A percentile compares a stretch with the other conserved stretches of the same genome.
Conservation (phyloP, 2,888 invertebrate species). For the Habroteleia sp. region DNA sequence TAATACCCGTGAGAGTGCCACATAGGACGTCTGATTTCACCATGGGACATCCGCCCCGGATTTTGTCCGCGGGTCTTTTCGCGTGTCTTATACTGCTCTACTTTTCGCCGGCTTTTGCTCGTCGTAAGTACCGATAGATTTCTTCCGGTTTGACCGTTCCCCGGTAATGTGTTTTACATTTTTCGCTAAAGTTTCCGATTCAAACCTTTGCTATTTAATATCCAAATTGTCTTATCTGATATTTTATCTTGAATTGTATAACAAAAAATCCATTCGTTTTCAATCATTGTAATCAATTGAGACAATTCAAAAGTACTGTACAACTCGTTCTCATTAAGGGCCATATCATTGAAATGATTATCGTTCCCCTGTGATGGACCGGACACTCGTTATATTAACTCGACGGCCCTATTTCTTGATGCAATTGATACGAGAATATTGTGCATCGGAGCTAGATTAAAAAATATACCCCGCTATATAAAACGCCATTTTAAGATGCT, state of each 20-base stretch:
- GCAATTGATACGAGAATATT: slow-evolving; percentile 65
- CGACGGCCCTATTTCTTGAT: slow-evolving; percentile 71
- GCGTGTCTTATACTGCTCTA: slow-evolving; percentile 70
- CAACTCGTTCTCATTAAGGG: slow-evolving; percentile 39
- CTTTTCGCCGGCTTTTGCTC: slow-evolving; percentile 67
- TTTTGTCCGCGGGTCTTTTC: slow-evolving; percentile 72
- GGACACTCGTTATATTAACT: slow-evolving; percentile 80
- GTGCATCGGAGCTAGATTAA: no score
- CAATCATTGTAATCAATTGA: slow-evolving; percentile 9
- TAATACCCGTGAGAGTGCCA: slow-evolving; percentile 68
- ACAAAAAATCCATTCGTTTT: slow-evolving; percentile 1
- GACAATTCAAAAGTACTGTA: slow-evolving; percentile 14
- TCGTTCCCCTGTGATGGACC: slow-evolving; percentile 76
- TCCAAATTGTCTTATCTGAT: no score
- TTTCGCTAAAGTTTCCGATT: no score
- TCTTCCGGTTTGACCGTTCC: slow-evolving; percentile 26
- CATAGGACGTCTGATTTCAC: slow-evolving; percentile 65
- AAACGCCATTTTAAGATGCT: no score
- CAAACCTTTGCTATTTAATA: no score
- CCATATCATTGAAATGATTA: slow-evolving; percentile 77
- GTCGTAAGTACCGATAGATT: slow-evolving; percentile 69
- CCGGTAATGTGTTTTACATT: no score
- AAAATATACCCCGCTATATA: background rate
- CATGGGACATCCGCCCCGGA: slow-evolving; percentile 78
- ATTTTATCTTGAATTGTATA: no score